Evolutionary conservation across 1,140 invertebrate species (phyloP), one percentile per base, ranked within the genome.

Genomic region (Brachionus manjavacas): DNA sequence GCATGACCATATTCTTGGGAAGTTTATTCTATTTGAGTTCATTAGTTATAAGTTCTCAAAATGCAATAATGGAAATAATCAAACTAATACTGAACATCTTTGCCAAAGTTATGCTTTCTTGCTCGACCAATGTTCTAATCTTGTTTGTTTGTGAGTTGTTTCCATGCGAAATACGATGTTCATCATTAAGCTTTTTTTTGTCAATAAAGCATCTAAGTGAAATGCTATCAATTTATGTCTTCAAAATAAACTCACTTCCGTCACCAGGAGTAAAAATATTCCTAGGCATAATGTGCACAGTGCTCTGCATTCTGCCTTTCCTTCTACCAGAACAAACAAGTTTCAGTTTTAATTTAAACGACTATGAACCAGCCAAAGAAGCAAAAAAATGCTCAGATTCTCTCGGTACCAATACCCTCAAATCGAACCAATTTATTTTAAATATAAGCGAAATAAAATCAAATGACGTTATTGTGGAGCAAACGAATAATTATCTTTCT

Each of bases 91-190:
- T 81, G 14, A 81, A 64, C 60, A 41, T 81, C 0, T 64, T 81
- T 43, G 31, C 79, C 16, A 81, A 81, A 64, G 9, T 81, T 4
- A 23, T 81, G n/a, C 20, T 64, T 16, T 28, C 20, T 4, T 81
- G 25, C 7, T 39, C 79, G 35, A 60, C 20, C 11, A 81, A 81
- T 68, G 20, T 81, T 23, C 43, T 64, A 8, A 81, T 64, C 12
- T 28, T 81, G 16, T 81, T 43, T 46, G 64, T 81, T 20, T 81
- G 79, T 46, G 79, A 81, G 16, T 28, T 81, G 12, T 81, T 81
- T 81, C 79, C 79, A 8, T 81, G 79, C 52, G 79, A 81, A 81
- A 81, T 81, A 64, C 79, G 79, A 43, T 81, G 79, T 25, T 81
- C 79, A 28, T 81, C 79, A 16, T 35, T 81, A 55, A 81, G 79